Conservation (phyloP, 2,888 invertebrate species). For the Asteroscopus sphinx region DNA sequence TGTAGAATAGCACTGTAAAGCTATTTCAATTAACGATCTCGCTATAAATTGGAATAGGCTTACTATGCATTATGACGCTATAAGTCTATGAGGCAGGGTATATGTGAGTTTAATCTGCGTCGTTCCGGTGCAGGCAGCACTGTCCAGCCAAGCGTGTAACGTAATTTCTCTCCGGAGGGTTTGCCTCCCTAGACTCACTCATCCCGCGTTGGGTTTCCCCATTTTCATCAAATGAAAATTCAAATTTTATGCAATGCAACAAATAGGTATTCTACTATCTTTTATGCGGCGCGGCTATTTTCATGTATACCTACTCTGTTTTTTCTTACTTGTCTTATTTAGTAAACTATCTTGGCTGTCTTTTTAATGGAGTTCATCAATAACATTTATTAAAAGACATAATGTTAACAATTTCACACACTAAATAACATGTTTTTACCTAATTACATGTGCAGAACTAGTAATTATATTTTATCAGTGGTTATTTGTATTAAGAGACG, state of each 20-base stretch:
- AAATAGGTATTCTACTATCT: not conserved
- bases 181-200: slow-evolving; percentile 31
- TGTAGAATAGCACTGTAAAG: too few species aligned
- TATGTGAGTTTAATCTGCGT: slow-evolving; percentile 39
- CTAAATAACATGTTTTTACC: too few species aligned
- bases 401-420: too few species aligned
- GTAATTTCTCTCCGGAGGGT: slow-evolving; percentile 53
- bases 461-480: too few species aligned
- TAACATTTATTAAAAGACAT: too few species aligned
- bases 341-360: too few species aligned
- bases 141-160: slow-evolving; percentile 56
- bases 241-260: slow-evolving; percentile 39
- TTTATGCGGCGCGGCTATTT: not conserved
- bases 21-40: slow-evolving; percentile 27
- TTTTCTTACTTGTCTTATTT: too few species aligned
- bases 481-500: too few species aligned
- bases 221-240: slow-evolving; percentile 39
- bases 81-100: slow-evolving; percentile 11
- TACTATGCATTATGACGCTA: slow-evolving; percentile 31
- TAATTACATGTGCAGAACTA: too few species aligned
- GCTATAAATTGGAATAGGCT: slow-evolving; percentile 37
- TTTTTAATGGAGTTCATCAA: too few species aligned
- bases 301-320: too few species aligned
- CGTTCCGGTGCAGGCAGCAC: slow-evolving; percentile 46
- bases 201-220: slow-evolving; percentile 14